A percentile compares a stretch with the other conserved stretches of the same genome.
These are phyloP conservation scores for Seladonia tumulorum DNA, from an alignment of 2,888 invertebrate species.

Conservation along the genomic window DNA sequence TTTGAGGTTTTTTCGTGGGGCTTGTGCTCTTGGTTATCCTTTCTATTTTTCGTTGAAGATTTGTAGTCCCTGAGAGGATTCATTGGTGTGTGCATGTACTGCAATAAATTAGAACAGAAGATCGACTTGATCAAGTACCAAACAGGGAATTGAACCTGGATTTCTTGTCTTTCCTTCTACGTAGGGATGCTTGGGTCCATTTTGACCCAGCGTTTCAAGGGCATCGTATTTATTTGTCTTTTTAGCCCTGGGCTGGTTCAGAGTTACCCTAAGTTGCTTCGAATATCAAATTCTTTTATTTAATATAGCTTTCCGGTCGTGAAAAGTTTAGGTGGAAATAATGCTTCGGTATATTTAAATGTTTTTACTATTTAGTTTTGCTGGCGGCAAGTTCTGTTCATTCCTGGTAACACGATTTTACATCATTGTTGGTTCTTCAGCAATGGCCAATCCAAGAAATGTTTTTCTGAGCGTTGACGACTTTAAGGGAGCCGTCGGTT, in stretches of 20 bases:
- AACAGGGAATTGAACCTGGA: neutral
- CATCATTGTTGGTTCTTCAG: neutral
- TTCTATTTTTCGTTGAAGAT: conserved; percentile 2
- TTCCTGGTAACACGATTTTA: neutral
- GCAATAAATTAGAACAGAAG: neutral
- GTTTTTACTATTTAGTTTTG: neutral
- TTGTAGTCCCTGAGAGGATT: conserved; percentile 4
- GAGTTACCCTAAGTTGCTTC: no score
- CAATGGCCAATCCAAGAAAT: neutral
- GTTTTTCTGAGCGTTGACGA: conserved; percentile 24
- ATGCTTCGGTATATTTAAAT: no score
- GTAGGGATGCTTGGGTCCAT: neutral
- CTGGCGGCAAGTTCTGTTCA: neutral
- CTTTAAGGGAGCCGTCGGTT: conserved; percentile 1
- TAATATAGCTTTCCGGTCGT: no score
- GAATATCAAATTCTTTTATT: no score
- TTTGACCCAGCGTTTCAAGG: neutral
- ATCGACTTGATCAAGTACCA: neutral
- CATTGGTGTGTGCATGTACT: neutral
- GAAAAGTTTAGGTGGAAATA: no score
- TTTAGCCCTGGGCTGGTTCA: no score
- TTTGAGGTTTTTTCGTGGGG: neutral
- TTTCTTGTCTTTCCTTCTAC: neutral
- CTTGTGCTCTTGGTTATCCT: neutral
- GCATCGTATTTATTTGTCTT: neutral